These are phyloP conservation scores for Eutolmus rufibarbis DNA, from an alignment of 2,888 invertebrate genomes.

Conservation along the genomic window DNA sequence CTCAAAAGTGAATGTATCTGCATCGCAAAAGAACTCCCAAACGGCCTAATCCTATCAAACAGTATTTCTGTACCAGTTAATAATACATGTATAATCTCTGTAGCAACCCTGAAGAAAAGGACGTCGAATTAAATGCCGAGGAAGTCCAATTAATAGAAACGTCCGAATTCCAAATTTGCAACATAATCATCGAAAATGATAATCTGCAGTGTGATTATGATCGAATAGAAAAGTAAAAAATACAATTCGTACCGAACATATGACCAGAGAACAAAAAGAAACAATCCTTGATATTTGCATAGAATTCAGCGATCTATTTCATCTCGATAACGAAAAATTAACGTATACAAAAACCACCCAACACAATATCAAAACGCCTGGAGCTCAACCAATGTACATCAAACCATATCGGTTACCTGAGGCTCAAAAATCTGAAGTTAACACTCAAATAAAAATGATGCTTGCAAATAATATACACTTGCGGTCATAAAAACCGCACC, in stretches of 20 bases:
- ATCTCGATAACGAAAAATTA: neutral
- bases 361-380: neutral
- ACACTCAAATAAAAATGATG: too few relatives aligned
- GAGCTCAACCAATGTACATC: constrained; percentile 49
- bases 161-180: constrained; percentile 7
- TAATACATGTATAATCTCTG: neutral
- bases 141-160: neutral
- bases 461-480: too few relatives aligned
- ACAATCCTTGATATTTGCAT: constrained; percentile 49
- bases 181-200: neutral
- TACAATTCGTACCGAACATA: constrained; percentile 43
- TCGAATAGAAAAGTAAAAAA: neutral
- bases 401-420: too few relatives aligned
- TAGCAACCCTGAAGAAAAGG: neutral
- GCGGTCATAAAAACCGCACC: too few relatives aligned
- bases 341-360: neutral
- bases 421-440: too few relatives aligned
- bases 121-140: neutral
- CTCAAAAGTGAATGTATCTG: neutral
- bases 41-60: neutral
- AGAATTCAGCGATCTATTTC: constrained; percentile 54
- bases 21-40: neutral
- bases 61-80: neutral
- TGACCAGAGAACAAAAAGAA: constrained; percentile 52
- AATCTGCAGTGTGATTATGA: neutral